A percentile compares a stretch with the other conserved stretches of the same genome.
Conservation (phyloP, 1,140 invertebrate genomes). For the Drosophila kikkawai region DNA sequence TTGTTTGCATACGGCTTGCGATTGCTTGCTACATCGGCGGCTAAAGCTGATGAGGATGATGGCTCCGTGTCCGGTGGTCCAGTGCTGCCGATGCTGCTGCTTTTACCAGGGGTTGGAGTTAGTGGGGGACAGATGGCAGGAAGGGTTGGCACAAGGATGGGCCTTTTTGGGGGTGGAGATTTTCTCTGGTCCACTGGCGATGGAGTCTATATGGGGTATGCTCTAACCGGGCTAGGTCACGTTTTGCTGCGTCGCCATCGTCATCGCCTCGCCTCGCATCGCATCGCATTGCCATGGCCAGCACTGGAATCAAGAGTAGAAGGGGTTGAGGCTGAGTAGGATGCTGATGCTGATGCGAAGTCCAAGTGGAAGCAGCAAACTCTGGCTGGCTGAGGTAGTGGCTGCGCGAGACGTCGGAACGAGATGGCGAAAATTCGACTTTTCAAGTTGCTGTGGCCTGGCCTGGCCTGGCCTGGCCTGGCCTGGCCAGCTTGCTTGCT, state of each 20-base stretch:
- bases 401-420: constrained; percentile 65
- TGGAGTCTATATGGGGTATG: constrained; percentile 75
- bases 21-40: constrained; percentile 78
- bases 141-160: constrained; percentile 19
- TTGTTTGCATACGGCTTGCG: constrained; percentile 85
- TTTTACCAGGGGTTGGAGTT: not conserved
- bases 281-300: constrained; percentile 24
- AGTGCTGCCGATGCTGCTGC: constrained; percentile 8
- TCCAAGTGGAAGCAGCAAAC: constrained; percentile 45
- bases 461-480: constrained; percentile 30
- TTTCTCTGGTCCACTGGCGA: constrained; percentile 71
- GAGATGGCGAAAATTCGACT: constrained; percentile 79
- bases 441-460: constrained; percentile 74
- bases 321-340: constrained; percentile 39
- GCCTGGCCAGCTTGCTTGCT: constrained; percentile 54
- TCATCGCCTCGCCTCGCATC: constrained; percentile 22
- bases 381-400: constrained; percentile 53
- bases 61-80: constrained; percentile 47
- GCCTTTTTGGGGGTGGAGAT: constrained; percentile 30
- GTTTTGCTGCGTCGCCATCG: constrained; percentile 76
- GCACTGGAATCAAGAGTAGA: constrained; percentile 25
- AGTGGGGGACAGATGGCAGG: not conserved
- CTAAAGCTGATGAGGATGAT: constrained; percentile 62
- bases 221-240: constrained; percentile 78
- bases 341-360: constrained; percentile 53